Conservation (phyloP, 2,888 invertebrate genomes). For the Cosmorhoe ocellata region DNA sequence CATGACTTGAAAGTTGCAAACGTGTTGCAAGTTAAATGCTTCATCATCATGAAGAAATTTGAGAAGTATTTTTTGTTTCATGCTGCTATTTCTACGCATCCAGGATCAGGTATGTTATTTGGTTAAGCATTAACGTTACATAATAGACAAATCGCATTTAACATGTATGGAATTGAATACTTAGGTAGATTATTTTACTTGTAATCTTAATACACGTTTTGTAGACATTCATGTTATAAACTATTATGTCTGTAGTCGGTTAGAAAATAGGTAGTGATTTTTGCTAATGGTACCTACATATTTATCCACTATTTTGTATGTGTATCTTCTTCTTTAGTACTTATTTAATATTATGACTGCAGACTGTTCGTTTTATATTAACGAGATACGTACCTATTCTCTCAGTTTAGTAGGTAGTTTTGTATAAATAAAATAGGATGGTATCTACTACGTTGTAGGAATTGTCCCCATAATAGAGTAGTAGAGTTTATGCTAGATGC, state of each 20-base stretch:
- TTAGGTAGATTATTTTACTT: constrained; percentile 12
- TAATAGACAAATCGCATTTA: constrained; percentile 3
- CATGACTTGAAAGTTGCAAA: constrained; percentile 56
- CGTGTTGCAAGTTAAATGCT: constrained; percentile 25
- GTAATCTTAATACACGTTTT: constrained; percentile 8
- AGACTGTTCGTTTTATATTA: constrained; percentile 13
- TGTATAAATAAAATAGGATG: constrained; percentile 16
- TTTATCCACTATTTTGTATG: constrained; percentile 24
- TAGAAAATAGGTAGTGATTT: constrained; percentile 34
- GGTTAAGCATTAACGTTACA: not conserved
- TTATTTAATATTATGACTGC: constrained; percentile 15
- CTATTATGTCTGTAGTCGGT: constrained; percentile 27
- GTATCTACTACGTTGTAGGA: constrained; percentile 31
- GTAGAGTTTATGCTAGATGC: constrained; percentile 58
- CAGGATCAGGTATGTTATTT: constrained; percentile 75
- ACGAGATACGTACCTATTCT: constrained; percentile 13
- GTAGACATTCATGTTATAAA: constrained; percentile 15
- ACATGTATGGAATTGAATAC: constrained; percentile 12
- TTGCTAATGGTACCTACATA: constrained; percentile 35
- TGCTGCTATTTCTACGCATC: constrained; percentile 42
- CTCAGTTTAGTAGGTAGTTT: constrained; percentile 20
- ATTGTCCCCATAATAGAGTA: constrained; percentile 50
- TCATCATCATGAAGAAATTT: constrained; percentile 29
- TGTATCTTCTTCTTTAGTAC: constrained; percentile 28
- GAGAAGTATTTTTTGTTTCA: constrained; percentile 58